phyloP scores from a whole-genome alignment of 1,140 invertebrate species.

The Cotesia typhae region DNA sequence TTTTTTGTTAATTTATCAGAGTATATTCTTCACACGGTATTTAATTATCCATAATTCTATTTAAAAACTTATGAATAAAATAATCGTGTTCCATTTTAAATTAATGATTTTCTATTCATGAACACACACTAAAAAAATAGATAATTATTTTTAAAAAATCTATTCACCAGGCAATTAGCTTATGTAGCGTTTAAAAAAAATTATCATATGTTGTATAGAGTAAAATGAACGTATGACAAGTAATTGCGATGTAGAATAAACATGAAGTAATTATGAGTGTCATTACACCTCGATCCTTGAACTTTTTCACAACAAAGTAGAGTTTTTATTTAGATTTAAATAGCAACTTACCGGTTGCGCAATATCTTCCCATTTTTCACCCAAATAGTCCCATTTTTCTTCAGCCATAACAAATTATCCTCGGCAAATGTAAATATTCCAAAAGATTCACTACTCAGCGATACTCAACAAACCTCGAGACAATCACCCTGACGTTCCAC shows the following conservation, averaged over 20 bases:
- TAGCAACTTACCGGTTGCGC: slow-evolving; percentile 48
- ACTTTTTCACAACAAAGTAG: slow-evolving; percentile 18
- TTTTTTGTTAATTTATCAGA: too few relatives aligned
- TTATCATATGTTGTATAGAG: neutral
- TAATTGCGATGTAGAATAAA: slow-evolving; percentile 21
- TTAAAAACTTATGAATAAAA: slow-evolving; percentile 1
- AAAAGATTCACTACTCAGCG: neutral
- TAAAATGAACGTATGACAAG: slow-evolving; percentile 2
- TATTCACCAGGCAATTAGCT: neutral
- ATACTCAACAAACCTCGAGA: slow-evolving; percentile 1
- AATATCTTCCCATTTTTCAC: slow-evolving; percentile 36
- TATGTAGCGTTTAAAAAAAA: neutral
- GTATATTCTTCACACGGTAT: neutral
- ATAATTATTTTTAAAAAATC: too few relatives aligned
- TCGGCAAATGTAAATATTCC: neutral
- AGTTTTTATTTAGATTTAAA: slow-evolving; percentile 7
- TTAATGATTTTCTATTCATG: neutral
- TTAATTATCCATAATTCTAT: neutral
- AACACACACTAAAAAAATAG: neutral
- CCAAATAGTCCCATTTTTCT: slow-evolving; percentile 28
- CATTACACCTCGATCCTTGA: slow-evolving; percentile 20
- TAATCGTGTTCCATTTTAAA: neutral
- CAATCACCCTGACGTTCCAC: slow-evolving; percentile 19
- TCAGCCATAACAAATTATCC: slow-evolving; percentile 28
- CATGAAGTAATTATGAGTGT: slow-evolving; percentile 17